Conservation (phyloP, 2,888 invertebrate genomes). For the Acleris laterana region DNA sequence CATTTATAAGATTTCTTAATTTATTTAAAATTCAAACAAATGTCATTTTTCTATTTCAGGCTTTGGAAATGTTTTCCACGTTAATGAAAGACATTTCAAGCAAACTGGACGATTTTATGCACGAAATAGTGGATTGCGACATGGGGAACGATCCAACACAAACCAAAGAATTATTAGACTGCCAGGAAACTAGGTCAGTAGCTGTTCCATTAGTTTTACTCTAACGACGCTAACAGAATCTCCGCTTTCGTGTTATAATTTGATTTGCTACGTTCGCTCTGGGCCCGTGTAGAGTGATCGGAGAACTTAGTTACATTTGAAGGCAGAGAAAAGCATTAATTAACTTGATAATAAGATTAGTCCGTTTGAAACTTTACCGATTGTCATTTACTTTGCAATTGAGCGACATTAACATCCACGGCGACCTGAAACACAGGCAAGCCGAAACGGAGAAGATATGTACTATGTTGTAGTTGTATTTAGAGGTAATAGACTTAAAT, state of each 20-base stretch:
- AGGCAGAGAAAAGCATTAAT: too few relatives aligned
- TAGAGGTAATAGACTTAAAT: too few relatives aligned
- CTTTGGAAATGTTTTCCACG: slow-evolving; percentile 96
- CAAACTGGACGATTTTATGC: slow-evolving; percentile 93
- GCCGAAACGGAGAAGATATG: too few relatives aligned
- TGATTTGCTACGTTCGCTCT: slow-evolving; percentile 21
- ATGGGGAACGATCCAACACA: slow-evolving; percentile 97
- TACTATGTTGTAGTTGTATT: too few relatives aligned
- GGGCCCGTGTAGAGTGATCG: slow-evolving; percentile 4
- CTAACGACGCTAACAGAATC: slow-evolving; percentile 19
- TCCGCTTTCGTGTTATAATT: slow-evolving; percentile 23
- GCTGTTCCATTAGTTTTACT: slow-evolving; percentile 26
- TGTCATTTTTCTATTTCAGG: slow-evolving; percentile 83
- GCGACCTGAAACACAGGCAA: too few relatives aligned
- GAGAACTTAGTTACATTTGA: neutral
- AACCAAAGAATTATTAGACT: slow-evolving; percentile 93
- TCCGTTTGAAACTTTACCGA: too few relatives aligned
- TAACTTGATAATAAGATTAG: too few relatives aligned
- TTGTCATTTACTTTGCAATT: too few relatives aligned
- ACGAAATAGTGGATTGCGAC: slow-evolving; percentile 94
- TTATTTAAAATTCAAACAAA: too few relatives aligned
- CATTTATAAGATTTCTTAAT: too few relatives aligned
- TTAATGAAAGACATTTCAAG: slow-evolving; percentile 95
- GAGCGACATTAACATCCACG: too few relatives aligned
- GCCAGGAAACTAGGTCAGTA: slow-evolving; percentile 89